Percentiles rank a stretch among this genome's conserved stretches.
Evolutionary conservation across 2,797 vertebrate genomes (phyloP).

Genomic region (Ciconia nigra): DNA sequence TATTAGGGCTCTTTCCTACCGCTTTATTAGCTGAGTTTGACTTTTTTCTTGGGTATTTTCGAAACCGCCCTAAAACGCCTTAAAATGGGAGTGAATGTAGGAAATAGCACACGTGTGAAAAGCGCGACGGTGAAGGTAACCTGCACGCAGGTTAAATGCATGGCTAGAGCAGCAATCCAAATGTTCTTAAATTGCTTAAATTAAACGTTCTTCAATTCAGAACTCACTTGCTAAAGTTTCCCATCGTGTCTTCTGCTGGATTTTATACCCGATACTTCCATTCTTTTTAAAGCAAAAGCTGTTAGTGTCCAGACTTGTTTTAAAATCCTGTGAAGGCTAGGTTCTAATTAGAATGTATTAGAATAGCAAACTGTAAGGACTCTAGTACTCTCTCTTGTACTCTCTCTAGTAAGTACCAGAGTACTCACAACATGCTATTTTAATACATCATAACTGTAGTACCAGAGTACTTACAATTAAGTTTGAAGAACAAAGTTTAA

Average conservation of each 20-base stretch:
- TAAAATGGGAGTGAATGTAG: neutral
- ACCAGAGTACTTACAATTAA: neutral
- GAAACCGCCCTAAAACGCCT: neutral
- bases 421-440: fast-evolving
- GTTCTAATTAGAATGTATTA: neutral
- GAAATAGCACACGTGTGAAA: fast-evolving
- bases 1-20: neutral
- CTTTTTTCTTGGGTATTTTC: neutral
- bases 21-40: neutral
- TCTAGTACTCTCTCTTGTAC: neutral
- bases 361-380: neutral
- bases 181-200: neutral
- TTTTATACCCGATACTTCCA: neutral
- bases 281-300: neutral
- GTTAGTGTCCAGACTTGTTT: neutral
- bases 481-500: neutral
- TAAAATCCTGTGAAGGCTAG: neutral
- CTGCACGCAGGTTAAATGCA: neutral
- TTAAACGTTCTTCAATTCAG: neutral
- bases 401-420: neutral
- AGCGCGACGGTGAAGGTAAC: neutral
- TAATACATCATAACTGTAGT: fast-evolving
- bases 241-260: neutral
- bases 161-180: neutral
- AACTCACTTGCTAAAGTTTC: neutral